Conservation (phyloP, 1,140 invertebrate genomes). For the Euura lappo region DNA sequence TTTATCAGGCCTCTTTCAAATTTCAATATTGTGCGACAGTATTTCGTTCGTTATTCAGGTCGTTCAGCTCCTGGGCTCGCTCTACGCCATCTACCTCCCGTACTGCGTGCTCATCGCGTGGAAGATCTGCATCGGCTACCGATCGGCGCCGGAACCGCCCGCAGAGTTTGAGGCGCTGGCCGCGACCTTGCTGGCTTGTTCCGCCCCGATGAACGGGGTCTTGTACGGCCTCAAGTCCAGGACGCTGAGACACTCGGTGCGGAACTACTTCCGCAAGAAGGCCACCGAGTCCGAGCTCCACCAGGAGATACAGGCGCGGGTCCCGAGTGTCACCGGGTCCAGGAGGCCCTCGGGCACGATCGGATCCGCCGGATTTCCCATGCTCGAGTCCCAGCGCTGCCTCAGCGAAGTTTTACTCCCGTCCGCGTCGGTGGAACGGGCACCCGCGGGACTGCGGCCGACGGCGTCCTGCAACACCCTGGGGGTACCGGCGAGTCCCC, state of each 20-base stretch:
- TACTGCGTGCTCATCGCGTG: slow-evolving; percentile 76
- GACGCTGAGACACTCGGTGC: slow-evolving; percentile 71
- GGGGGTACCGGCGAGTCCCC: slow-evolving; percentile 41
- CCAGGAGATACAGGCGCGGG: slow-evolving; percentile 78
- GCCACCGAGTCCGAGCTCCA: slow-evolving; percentile 79
- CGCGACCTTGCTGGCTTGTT: slow-evolving; percentile 69
- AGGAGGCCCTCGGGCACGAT: slow-evolving; percentile 72
- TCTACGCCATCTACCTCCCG: slow-evolving; percentile 75
- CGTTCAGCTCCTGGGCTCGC: slow-evolving; percentile 73
- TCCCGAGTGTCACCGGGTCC: slow-evolving; percentile 77
- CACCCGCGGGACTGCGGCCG: slow-evolving; percentile 44
- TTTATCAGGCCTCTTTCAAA: slow-evolving; percentile 10
- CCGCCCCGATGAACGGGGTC: slow-evolving; percentile 75
- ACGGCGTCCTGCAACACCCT: slow-evolving; percentile 58
- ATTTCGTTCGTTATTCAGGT: slow-evolving; percentile 39
- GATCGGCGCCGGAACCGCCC: slow-evolving; percentile 49
- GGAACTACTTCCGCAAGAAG: slow-evolving; percentile 82
- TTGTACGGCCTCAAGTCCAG: slow-evolving; percentile 80
- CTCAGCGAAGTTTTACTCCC: slow-evolving; percentile 69
- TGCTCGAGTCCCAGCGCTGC: slow-evolving; percentile 66
- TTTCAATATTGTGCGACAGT: not conserved
- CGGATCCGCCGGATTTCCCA: slow-evolving; percentile 58
- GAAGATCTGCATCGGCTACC: slow-evolving; percentile 60
- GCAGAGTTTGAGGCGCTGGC: slow-evolving; percentile 67
- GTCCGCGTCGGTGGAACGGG: slow-evolving; percentile 47